These are phyloP conservation scores for Trogon melanurus DNA, from an alignment of 2,113 vertebrate species.

Conservation along the genomic window DNA sequence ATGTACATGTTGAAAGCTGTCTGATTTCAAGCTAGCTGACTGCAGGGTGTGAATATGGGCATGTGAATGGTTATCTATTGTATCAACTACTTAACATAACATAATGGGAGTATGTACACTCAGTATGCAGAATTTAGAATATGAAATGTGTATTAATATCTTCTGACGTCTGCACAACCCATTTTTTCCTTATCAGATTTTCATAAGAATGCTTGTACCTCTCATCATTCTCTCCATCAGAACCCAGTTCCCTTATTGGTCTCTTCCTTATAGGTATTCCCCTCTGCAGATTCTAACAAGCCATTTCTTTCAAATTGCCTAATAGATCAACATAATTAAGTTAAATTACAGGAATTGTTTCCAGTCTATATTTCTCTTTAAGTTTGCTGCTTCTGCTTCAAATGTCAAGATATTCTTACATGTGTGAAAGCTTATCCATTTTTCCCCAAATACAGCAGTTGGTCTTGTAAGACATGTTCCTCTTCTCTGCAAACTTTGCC, in stretches of 20 bases:
- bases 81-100: not conserved
- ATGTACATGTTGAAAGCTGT: not conserved
- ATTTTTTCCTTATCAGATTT: not conserved
- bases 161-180: not conserved
- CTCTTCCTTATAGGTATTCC: not conserved
- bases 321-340: not conserved
- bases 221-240: not conserved
- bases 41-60: not conserved
- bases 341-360: not conserved
- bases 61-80: not conserved
- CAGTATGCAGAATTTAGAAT: not conserved
- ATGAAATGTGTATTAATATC: not conserved
- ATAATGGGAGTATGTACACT: not conserved
- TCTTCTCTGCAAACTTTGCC: not conserved
- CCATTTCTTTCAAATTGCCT: not conserved
- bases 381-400: not conserved
- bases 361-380: not conserved
- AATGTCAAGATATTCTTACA: not conserved
- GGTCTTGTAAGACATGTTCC: not conserved
- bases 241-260: not conserved
- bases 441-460: not conserved
- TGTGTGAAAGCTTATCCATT: not conserved
- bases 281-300: not conserved
- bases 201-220: not conserved
- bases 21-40: not conserved